phyloP scores from a whole-genome alignment of 2,888 invertebrate genomes.

The Camponotus fellah region DNA sequence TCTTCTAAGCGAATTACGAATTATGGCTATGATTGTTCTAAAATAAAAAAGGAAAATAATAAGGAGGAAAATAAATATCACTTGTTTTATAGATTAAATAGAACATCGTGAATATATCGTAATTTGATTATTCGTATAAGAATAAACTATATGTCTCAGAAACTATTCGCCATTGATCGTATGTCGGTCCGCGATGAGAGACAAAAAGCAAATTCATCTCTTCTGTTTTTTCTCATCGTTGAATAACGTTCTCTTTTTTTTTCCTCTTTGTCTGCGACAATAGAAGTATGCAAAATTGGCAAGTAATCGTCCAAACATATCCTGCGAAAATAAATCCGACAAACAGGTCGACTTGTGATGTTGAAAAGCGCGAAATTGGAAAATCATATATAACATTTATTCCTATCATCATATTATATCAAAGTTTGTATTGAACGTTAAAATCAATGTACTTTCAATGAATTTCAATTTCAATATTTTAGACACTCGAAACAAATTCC shows the following conservation, averaged over 20 bases:
- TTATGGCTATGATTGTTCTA: neutral
- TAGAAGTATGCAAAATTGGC: slow-evolving; percentile 64
- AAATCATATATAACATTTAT: slow-evolving; percentile 13
- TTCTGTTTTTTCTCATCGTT: slow-evolving; percentile 47
- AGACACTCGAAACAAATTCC: slow-evolving; percentile 12
- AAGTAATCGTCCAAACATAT: slow-evolving; percentile 51
- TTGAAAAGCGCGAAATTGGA: neutral
- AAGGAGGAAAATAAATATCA: neutral
- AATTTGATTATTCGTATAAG: neutral
- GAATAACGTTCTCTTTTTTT: slow-evolving; percentile 41
- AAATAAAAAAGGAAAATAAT: neutral
- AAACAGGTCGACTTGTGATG: neutral
- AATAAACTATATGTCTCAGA: neutral
- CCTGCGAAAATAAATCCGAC: slow-evolving; percentile 18
- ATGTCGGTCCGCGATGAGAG: slow-evolving; percentile 50
- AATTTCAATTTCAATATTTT: slow-evolving; percentile 36
- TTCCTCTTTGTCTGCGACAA: slow-evolving; percentile 15
- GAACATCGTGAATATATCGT: neutral
- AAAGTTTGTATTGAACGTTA: slow-evolving; percentile 25
- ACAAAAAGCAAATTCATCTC: slow-evolving; percentile 55
- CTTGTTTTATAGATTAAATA: neutral
- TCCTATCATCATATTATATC: neutral
- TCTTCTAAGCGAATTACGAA: neutral
- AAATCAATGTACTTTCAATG: slow-evolving; percentile 12
- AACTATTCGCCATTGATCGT: slow-evolving; percentile 54